Base-by-base conservation (phyloP, 2,113 vertebrate genomes). In the Clinocottus analis region DNA sequence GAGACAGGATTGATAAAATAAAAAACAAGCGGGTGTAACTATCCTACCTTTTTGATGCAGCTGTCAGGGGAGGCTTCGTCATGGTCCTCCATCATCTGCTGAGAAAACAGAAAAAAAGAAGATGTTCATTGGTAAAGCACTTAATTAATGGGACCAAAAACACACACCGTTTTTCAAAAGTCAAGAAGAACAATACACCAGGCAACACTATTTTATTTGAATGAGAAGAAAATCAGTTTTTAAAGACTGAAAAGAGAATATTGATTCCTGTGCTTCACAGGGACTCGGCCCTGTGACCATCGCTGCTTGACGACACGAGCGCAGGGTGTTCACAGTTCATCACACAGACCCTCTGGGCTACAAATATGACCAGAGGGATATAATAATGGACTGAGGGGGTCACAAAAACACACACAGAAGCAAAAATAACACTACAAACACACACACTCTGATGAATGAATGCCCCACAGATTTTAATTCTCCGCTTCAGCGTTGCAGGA, bases 1-100 rank as follows among this genome's bases (percentile, higher is more conserved):
- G 13, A 49, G 14, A 59, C 3, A 60, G 0, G n/a, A 55, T 17
- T 8, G 8, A 7, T 62, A 16, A 49, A 72, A 14, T 13, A 7
- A 1, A 10, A 14, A 67, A 0, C 65, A 37, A 31, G 37, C 0
- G 43, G 33, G 39, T 19, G 25, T 41, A 25, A 59, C 14, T 2
- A 2, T 64, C 96, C 90, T 97, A 99, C 98, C 97, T 99, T 99
- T 92, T 96, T 97, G 67, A 97, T 91, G 83, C 94, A 97, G 94
- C 95, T 94, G 76, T 98, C 98, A 45, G 96, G 96, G 21, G 97
- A 94, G 0, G 94, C 88, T 23, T 94, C 93, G 55, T 98, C 98
- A 0, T 95, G 92, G 90, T 98, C 97, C 0, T 95, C 95, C 93
- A 98, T 95, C 82, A 98, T 97, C 92, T 97, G 96, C 94, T 95